A percentile compares a stretch with the other conserved stretches of the same genome.
phyloP scores from a whole-genome alignment of 2,888 invertebrate species.

The Trachelus stipa region DNA sequence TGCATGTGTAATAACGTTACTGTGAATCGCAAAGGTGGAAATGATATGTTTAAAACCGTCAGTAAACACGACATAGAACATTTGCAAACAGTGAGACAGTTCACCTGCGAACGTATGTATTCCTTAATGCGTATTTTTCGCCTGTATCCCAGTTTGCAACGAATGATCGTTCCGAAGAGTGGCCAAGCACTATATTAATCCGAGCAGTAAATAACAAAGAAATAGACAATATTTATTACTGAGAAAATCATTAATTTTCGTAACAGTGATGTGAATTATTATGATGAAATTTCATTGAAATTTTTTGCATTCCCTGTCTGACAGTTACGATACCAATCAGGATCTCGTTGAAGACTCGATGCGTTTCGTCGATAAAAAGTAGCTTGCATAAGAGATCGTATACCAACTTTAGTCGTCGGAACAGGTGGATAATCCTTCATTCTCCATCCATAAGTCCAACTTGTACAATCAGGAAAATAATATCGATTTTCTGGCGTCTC shows the following conservation, averaged over 20 bases:
- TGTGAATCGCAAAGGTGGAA: background rate
- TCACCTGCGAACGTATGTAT: conserved; percentile 16
- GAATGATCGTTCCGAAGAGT: conserved; percentile 7
- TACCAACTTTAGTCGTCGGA: conserved; percentile 35
- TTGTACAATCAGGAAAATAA: conserved; percentile 55
- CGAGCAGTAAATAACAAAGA: background rate
- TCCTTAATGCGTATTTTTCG: conserved; percentile 16
- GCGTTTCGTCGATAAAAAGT: conserved; percentile 49
- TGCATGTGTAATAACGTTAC: background rate
- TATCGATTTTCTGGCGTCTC: conserved; percentile 51
- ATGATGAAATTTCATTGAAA: conserved; percentile 42
- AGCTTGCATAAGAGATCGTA: conserved; percentile 38
- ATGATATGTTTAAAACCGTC: background rate
- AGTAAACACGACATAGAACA: conserved; percentile 1
- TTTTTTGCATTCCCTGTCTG: conserved; percentile 41
- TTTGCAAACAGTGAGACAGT: conserved; percentile 15
- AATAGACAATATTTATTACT: background rate
- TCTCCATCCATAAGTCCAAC: conserved; percentile 58
- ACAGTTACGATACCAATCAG: conserved; percentile 46
- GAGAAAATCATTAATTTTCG: background rate
- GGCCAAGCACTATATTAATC: background rate
- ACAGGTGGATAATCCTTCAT: conserved; percentile 45
- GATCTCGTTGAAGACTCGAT: conserved; percentile 47
- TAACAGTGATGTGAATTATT: conserved; percentile 20
- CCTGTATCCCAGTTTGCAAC: conserved; percentile 16